Base-by-base conservation (phyloP, 2,113 vertebrate genomes). In the Hiodon tergisus region DNA sequence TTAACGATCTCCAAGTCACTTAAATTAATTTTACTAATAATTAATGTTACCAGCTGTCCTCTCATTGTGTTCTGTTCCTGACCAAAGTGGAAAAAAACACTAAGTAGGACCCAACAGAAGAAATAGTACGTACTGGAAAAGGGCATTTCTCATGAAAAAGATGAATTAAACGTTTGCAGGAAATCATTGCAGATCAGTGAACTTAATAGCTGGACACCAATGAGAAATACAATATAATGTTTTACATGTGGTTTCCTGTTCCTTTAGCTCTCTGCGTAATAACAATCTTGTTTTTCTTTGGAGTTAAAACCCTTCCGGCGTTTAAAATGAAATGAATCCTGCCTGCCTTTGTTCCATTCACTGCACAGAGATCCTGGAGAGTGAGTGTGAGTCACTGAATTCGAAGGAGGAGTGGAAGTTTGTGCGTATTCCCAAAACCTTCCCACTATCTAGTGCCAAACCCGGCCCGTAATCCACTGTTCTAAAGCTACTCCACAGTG, bases 281-380 rank as follows among this genome's bases (percentile, higher is more conserved):
- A 66, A 9, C 69, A 46, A 71, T 66, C 55, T 74, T 50, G 9
- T 9, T 61, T 52, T 73, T 71, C 50, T 76, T 53, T 82, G 63
- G 55, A 54, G 47, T 69, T 0, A 5, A 75, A 80, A 77, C 79
- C 81, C 73, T 77, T 82, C 72, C 73, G 47, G 70, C 76, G 51
- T 69, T 77, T 11, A 69, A 79, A 31, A 78, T 81, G 72, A 79
- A 72, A 74, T 58, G 71, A 48, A 58, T 79, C 71, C 66, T 46
- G 69, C 76, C 74, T 78, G 78, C 79, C 79, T 76, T 79, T 54
- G 16, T 53, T 61, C n/a, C 31, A 31, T 31, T 73, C 50, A 46
- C 3, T 50, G 61, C 61, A 9, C 14, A 11, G 51, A 52, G 54
- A 65, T 54, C 16, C 60, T 55, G 60, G 13, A 53, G 13, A 17